These are phyloP conservation scores for Octomys mimax DNA, from an alignment of 2,797 vertebrate species.

Conservation along the genomic window DNA sequence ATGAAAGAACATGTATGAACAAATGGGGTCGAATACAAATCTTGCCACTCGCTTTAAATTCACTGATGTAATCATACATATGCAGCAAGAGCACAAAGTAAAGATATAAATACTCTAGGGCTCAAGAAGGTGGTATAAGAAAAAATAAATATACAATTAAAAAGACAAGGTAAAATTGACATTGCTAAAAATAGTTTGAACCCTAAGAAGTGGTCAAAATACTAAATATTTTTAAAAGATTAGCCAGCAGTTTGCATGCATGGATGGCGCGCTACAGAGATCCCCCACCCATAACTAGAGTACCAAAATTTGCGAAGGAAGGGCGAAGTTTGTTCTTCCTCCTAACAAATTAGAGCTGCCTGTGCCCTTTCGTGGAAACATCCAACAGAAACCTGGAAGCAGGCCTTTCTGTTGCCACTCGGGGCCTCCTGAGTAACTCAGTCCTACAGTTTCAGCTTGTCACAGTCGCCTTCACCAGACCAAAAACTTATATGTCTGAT, in stretches of 20 bases:
- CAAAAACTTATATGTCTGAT: neutral
- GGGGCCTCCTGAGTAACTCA: neutral
- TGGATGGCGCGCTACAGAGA: neutral
- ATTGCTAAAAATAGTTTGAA: neutral
- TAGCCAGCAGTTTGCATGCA: neutral
- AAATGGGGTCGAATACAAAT: neutral
- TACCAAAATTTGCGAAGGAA: neutral
- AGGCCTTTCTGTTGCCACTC: neutral
- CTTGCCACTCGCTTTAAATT: neutral
- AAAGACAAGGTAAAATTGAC: neutral
- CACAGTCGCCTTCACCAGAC: neutral
- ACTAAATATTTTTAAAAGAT: slow-evolving; percentile 21
- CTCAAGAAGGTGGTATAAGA: neutral
- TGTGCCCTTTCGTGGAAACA: neutral
- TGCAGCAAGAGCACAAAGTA: neutral
- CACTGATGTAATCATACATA: neutral
- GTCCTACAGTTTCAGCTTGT: neutral
- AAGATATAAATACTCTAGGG: neutral
- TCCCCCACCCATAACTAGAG: neutral
- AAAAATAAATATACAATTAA: neutral
- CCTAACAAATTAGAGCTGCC: neutral
- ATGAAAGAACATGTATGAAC: neutral
- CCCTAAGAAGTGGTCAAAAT: slow-evolving; percentile 26
- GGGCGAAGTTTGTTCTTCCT: neutral
- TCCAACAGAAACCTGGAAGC: neutral